Evolutionary conservation across 2,888 invertebrate genomes (phyloP), one percentile per base, ranked within the genome.

Genomic region (Protophormia terraenovae): DNA sequence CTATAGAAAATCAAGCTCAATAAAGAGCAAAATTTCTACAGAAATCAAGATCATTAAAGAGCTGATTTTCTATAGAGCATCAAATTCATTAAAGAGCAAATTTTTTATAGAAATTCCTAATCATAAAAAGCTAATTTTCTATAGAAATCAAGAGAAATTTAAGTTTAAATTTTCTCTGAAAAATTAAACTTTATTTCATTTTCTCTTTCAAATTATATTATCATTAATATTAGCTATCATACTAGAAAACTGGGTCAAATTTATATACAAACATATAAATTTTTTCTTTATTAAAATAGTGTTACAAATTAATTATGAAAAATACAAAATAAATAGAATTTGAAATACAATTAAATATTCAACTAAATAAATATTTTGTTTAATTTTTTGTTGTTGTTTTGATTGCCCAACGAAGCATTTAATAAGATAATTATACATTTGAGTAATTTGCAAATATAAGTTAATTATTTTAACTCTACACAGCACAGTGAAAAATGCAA

Each of bases 371-470:
- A 60, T 32, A 50, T 24, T 14, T 58, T 72, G n/a, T 60, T 0
- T 24, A 41, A 3, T 1, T 16, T 69, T 53, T 27, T 22, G 0
- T 45, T 66, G 50, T 35, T 69, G 32, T 32, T 24, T 75, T 38
- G 62, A 64, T 75, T 64, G 35, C 50, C 32, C 75, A 75, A 35
- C 75, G 75, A 75, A 75, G 75, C 75, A 64, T 75, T 75, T 64
- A 64, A 75, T 75, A 64, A 75, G 75, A 75, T 64, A 75, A 75
- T 75, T 75, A 64, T 75, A 24, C 50, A 50, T 64, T 62, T 75
- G 50, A 64, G 62, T 75, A 75, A 75, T 75, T 75, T 75, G 75
- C 75, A 38, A 75, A 75, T 75, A 64, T 64, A 62, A 75, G 50
- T 75, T 75, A 75, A 75, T 75, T 75, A 64, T 75, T 60, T 60